These are phyloP conservation scores for Cydia splendana DNA, from an alignment of 1,140 invertebrate genomes.

Conservation along the genomic window DNA sequence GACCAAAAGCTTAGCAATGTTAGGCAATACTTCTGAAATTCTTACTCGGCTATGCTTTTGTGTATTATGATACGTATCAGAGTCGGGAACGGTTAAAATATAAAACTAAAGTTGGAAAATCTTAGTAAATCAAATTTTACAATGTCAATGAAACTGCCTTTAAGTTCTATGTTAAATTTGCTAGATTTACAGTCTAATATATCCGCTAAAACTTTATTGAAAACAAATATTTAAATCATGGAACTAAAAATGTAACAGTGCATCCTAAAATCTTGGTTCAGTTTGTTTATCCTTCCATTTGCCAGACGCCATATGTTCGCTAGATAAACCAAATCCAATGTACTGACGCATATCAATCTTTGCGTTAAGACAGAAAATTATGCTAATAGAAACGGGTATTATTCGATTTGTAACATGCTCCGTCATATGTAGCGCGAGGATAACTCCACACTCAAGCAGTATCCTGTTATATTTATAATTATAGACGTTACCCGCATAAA, in stretches of 20 bases:
- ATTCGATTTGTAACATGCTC: background rate
- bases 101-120: too few relatives aligned
- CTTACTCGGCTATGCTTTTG: background rate
- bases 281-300: background rate
- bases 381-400: background rate
- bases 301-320: background rate
- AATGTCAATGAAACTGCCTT: too few relatives aligned
- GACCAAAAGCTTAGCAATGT: background rate
- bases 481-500: conserved; percentile 12
- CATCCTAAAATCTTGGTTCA: background rate
- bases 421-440: background rate
- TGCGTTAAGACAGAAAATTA: background rate
- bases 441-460: background rate
- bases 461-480: conserved; percentile 1
- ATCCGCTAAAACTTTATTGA: too few relatives aligned
- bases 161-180: too few relatives aligned
- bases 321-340: background rate
- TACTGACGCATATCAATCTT: background rate
- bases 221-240: background rate
- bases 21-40: conserved; percentile 18
- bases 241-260: background rate
- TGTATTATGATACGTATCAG: background rate
- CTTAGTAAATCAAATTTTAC: too few relatives aligned
- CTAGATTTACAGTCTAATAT: too few relatives aligned
- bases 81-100: too few relatives aligned